These are phyloP conservation scores for Pseudococcus longispinus DNA, from an alignment of 2,888 invertebrate genomes.

Conservation along the genomic window DNA sequence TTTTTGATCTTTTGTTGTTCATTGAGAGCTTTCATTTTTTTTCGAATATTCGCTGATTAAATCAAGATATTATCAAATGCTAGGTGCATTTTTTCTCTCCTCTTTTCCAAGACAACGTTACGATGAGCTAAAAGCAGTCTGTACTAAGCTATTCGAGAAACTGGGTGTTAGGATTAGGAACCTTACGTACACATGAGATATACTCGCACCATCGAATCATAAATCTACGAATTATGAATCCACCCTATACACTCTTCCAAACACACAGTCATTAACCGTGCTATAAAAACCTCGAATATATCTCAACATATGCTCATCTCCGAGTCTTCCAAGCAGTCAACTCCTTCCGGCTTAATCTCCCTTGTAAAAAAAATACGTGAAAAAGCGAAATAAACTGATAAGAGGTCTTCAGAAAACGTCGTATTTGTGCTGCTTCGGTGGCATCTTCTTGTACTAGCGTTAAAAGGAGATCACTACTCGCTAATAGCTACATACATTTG, in stretches of 20 bases:
- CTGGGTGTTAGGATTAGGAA: too few species aligned
- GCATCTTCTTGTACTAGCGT: conserved; percentile 37
- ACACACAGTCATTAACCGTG: not conserved
- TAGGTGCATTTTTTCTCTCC: too few species aligned
- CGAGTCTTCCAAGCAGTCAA: not conserved
- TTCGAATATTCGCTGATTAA: too few species aligned
- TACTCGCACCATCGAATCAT: not conserved
- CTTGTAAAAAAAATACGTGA: not conserved
- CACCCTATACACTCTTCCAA: not conserved
- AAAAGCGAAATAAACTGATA: conserved; percentile 28
- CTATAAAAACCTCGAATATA: not conserved
- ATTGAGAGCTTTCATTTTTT: too few species aligned
- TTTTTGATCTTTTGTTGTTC: too few species aligned
- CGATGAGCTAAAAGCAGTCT: too few species aligned
- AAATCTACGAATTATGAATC: not conserved
- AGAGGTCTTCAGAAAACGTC: conserved; percentile 16
- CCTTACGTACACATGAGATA: too few species aligned
- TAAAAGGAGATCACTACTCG: conserved; percentile 12
- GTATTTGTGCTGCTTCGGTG: conserved; percentile 47
- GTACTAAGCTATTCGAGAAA: too few species aligned
- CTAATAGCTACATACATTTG: conserved; percentile 36
- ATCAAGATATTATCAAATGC: too few species aligned
- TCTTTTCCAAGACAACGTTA: too few species aligned
- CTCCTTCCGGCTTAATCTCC: not conserved
- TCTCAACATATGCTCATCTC: not conserved